Percentiles rank a stretch among this genome's conserved stretches.
phyloP scores from a whole-genome alignment of 2,888 invertebrate species.

The Spialia ferax region DNA sequence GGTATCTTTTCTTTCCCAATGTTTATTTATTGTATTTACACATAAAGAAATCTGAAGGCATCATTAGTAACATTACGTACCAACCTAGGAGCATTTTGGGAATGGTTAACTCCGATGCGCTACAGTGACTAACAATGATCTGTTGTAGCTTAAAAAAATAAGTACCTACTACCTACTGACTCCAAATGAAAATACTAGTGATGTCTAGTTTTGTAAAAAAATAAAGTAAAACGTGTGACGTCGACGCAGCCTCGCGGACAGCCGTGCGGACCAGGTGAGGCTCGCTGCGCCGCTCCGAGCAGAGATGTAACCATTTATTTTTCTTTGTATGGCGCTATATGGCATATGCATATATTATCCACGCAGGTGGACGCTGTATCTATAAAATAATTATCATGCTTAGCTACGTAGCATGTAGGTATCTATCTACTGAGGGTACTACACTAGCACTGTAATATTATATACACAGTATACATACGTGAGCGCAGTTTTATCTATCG shows the following conservation, averaged over 20 bases:
- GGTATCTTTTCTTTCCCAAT: too few species aligned
- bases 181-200: too few species aligned
- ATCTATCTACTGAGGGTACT: too few species aligned
- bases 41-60: too few species aligned
- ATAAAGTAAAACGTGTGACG: neutral
- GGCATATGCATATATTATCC: conserved; percentile 24
- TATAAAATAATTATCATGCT: conserved; percentile 28
- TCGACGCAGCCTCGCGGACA: neutral
- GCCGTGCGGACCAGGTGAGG: conserved; percentile 43
- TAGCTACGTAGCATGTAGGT: neutral
- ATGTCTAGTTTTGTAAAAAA: neutral
- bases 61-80: too few species aligned
- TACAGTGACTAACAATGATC: too few species aligned
- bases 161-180: too few species aligned
- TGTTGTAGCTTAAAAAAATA: too few species aligned
- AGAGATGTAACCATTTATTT: conserved; percentile 40
- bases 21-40: too few species aligned
- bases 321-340: conserved; percentile 39
- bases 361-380: conserved; percentile 30
- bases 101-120: too few species aligned
- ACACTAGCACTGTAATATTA: too few species aligned
- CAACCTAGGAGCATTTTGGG: too few species aligned
- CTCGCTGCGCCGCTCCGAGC: conserved; percentile 21
- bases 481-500: neutral
- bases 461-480: neutral